Conservation (phyloP, 1,140 invertebrate species). For the Coenobita brevimanus region DNA sequence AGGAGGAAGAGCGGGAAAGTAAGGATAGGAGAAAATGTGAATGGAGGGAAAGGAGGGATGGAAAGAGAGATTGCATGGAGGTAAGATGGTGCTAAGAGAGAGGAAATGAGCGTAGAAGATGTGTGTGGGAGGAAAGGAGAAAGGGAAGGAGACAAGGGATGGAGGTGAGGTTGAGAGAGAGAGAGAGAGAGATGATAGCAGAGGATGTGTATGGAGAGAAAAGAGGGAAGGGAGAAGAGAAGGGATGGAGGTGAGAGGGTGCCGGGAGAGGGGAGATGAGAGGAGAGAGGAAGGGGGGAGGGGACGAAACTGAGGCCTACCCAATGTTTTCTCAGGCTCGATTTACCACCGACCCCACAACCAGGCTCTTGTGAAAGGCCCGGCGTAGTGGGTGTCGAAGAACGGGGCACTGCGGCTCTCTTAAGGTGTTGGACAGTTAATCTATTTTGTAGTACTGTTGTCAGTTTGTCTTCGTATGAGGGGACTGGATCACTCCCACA, state of each 20-base stretch:
- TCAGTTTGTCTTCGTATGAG: too few relatives aligned
- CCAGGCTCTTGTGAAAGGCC: too few relatives aligned
- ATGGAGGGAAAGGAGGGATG: not conserved
- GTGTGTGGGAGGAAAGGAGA: not conserved
- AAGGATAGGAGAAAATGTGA: not conserved
- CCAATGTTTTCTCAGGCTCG: too few relatives aligned
- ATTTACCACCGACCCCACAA: too few relatives aligned
- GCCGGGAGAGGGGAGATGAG: not conserved
- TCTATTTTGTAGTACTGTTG: too few relatives aligned
- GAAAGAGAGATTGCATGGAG: not conserved
- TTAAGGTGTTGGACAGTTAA: too few relatives aligned
- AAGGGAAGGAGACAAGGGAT: not conserved
- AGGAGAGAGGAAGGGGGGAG: not conserved
- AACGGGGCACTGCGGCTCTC: too few relatives aligned
- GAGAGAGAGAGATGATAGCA: not conserved
- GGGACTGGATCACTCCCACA: too few relatives aligned
- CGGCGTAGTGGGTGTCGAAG: too few relatives aligned
- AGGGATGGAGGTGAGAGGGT: not conserved
- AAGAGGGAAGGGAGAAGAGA: conserved; percentile 1
- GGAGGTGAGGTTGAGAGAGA: not conserved
- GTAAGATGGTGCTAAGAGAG: not conserved
- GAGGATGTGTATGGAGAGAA: not conserved
- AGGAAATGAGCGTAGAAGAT: not conserved
- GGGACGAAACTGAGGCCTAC: too few relatives aligned
- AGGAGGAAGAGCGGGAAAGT: not conserved